Percentiles rank a stretch among this genome's conserved stretches.
These are phyloP conservation scores for Drosophila paracracens DNA, from an alignment of 2,888 invertebrate species.

Conservation along the genomic window DNA sequence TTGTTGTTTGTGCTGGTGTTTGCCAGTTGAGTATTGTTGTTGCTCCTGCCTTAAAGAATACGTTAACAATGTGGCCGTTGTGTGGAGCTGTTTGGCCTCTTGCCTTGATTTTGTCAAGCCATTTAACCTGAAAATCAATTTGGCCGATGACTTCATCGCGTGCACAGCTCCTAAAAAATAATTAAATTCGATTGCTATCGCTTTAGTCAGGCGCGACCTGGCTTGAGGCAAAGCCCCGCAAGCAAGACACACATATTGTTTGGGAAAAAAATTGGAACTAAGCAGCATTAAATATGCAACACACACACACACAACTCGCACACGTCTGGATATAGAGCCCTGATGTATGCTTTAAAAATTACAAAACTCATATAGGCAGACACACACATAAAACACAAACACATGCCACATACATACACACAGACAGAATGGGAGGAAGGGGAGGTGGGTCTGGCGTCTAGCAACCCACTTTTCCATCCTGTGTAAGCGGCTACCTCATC, in stretches of 20 bases:
- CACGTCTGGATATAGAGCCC: slow-evolving; percentile 19
- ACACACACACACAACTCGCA: slow-evolving; percentile 27
- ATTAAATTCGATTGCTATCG: slow-evolving; percentile 65
- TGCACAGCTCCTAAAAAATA: slow-evolving; percentile 48
- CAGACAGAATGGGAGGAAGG: too few relatives aligned
- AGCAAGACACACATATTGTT: neutral
- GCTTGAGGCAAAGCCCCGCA: slow-evolving; percentile 6
- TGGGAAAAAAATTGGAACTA: neutral
- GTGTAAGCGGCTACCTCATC: slow-evolving; percentile 33
- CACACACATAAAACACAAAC: neutral
- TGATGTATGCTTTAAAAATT: slow-evolving; percentile 57
- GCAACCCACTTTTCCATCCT: neutral
- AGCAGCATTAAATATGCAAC: slow-evolving; percentile 43
- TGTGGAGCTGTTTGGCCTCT: slow-evolving; percentile 9
- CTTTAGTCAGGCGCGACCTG: slow-evolving; percentile 10
- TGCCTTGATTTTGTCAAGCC: slow-evolving; percentile 58
- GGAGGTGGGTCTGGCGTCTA: neutral
- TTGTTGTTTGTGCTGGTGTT: neutral
- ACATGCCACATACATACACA: neutral
- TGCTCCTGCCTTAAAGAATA: slow-evolving; percentile 43
- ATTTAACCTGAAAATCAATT: slow-evolving; percentile 77
- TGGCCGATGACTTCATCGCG: slow-evolving; percentile 68
- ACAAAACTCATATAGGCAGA: slow-evolving; percentile 24
- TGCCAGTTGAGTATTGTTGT: neutral
- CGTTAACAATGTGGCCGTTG: slow-evolving; percentile 33